Evolutionary conservation across 2,113 vertebrate species (phyloP), one percentile per base, ranked within the genome.

Genomic region (Sprattus sprattus): DNA sequence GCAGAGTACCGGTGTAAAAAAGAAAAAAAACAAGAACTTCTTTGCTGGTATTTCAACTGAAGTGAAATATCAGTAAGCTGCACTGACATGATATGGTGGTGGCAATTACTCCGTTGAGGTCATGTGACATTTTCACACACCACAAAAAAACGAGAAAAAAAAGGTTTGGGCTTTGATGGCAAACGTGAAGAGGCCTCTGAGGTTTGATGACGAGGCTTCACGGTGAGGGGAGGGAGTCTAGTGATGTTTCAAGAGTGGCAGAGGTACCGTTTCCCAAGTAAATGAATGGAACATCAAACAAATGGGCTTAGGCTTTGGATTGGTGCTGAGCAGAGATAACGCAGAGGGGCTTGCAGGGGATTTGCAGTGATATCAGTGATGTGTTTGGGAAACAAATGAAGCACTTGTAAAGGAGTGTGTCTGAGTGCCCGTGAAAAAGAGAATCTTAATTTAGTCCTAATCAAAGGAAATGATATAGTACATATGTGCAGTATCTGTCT

Each of bases 251-350:
- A 75, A 75, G 67, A 75, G 67, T 75, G 13, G 28, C 67, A 15
- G 67, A 75, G 67, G 67, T 32, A 75, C 67, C 67, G 25, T 75
- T 39, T 75, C 67, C 67, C 67, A 75, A 75, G 67, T 75, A 75
- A 75, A 75, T 75, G 67, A 75, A 75, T 75, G 67, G 25, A 75
- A 75, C 67, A 75, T 75, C 28, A 75, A 75, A 75, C 67, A 75
- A 75, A 75, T 75, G 28, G 28, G 67, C 67, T 75, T 39, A 75
- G 67, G 28, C 28, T 16, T 75, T 32, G 11, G 67, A 32, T 28
- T 39, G 67, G 67, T 75, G 67, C 13, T 71, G 64, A 25, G 25
- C 25, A 71, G 64, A 71, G 64, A 75, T 75, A 75, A 75, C 39
- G 67, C 13, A 75, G 28, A 75, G 67, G 28, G 32, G 28, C 67